phyloP scores from a whole-genome alignment of 2,888 invertebrate species.

The Epinotia ramella region DNA sequence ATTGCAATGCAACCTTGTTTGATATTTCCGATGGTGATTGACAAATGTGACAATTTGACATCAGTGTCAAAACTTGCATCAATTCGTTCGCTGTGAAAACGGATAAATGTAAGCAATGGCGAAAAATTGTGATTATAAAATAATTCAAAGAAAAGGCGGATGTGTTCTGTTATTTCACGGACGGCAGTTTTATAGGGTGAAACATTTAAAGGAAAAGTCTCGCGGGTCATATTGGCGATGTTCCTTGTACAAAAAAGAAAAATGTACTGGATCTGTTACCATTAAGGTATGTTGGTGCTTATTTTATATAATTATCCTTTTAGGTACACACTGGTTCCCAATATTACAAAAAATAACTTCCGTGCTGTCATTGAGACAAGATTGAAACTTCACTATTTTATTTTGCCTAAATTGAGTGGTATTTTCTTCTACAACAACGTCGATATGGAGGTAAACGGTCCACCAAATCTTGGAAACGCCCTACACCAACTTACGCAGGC shows the following conservation, averaged over 20 bases:
- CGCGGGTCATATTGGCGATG: neutral
- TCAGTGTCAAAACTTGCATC: neutral
- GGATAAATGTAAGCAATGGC: neutral
- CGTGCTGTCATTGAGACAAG: slow-evolving; percentile 2
- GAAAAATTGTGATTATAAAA: neutral
- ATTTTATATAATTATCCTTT: neutral
- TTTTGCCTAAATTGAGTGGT: slow-evolving; percentile 2
- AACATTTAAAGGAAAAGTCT: neutral
- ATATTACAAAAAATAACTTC: neutral
- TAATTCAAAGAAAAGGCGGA: slow-evolving; percentile 10
- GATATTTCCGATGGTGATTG: neutral
- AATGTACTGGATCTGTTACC: slow-evolving; percentile 3
- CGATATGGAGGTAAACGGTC: slow-evolving; percentile 5
- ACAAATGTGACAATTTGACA: neutral
- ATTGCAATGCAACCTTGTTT: slow-evolving; percentile 7
- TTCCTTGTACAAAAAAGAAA: slow-evolving; percentile 3
- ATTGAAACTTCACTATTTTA: neutral
- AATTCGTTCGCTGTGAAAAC: neutral
- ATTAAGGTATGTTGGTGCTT: slow-evolving; percentile 14
- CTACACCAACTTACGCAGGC: slow-evolving; percentile 11
- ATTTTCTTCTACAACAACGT: neutral
- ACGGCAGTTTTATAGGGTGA: slow-evolving; percentile 9
- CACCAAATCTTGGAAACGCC: neutral
- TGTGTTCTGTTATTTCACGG: slow-evolving; percentile 2
- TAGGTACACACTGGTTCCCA: neutral